Evolutionary conservation across 1,140 invertebrate genomes (phyloP).

Genomic region (Bombus vancouverensis): DNA sequence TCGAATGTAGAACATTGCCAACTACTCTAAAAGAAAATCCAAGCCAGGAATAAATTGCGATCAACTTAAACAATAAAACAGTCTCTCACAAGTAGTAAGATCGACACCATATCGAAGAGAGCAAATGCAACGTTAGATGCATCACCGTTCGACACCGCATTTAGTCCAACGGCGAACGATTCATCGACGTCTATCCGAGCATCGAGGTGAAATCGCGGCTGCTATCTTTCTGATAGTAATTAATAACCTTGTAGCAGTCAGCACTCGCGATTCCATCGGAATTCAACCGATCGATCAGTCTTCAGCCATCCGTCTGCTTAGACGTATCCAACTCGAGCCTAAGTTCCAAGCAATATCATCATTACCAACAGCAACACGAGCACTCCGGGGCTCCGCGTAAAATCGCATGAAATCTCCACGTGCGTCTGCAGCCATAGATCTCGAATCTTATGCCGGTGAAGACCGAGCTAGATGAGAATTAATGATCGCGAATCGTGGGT

Average conservation of each 20-base stretch:
- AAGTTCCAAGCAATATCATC: conserved; percentile 35
- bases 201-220: conserved; percentile 16
- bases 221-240: conserved; percentile 19
- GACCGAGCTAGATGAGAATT: conserved; percentile 66
- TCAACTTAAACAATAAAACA: background rate
- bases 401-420: background rate
- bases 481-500: conserved; percentile 65
- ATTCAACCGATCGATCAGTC: conserved; percentile 39
- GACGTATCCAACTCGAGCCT: conserved; percentile 13
- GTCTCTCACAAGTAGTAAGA: background rate
- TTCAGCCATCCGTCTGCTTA: background rate
- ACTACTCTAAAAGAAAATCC: background rate
- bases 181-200: conserved; percentile 27
- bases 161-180: conserved; percentile 16
- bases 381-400: conserved; percentile 21
- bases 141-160: background rate
- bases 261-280: conserved; percentile 31
- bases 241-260: conserved; percentile 23
- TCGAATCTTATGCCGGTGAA: conserved; percentile 49
- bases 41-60: background rate
- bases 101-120: background rate
- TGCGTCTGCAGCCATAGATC: conserved; percentile 57
- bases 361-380: conserved; percentile 2
- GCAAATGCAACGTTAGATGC: background rate
- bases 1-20: background rate